These are phyloP conservation scores for Spodoptera exigua DNA, from an alignment of 2,888 invertebrate genomes.

Conservation along the genomic window DNA sequence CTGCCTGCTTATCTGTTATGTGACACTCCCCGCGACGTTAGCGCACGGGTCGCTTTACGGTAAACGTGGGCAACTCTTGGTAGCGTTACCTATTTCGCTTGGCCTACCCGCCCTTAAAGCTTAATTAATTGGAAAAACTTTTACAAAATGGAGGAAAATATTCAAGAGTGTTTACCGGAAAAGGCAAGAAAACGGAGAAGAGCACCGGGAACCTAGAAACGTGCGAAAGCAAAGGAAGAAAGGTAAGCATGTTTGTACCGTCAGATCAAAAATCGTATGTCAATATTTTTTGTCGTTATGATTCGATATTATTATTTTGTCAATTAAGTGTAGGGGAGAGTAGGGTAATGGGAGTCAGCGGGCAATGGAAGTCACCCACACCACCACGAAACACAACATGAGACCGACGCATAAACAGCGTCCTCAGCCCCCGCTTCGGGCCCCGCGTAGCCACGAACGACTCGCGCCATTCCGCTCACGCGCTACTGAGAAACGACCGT, in stretches of 20 bases:
- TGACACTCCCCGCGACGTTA: no score
- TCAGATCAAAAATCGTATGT: conserved; percentile 5
- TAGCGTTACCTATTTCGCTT: no score
- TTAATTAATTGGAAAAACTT: conserved; percentile 6
- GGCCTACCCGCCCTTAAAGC: no score
- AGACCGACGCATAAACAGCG: conserved; percentile 2
- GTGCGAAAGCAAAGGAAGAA: conserved; percentile 8
- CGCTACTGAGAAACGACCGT: conserved; percentile 49
- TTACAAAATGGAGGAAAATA: conserved; percentile 14
- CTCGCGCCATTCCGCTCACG: conserved; percentile 49
- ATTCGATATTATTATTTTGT: conserved; percentile 15
- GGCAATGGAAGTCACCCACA: conserved; percentile 40
- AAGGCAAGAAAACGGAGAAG: conserved; percentile 13
- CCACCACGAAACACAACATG: neutral
- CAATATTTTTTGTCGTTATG: conserved; percentile 10
- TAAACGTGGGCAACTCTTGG: no score
- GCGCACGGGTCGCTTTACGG: no score
- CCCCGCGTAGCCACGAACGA: conserved; percentile 27
- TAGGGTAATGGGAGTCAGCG: conserved; percentile 61
- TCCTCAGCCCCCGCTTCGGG: neutral
- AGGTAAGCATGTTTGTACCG: conserved; percentile 13
- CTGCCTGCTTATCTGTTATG: no score
- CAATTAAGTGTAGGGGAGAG: conserved; percentile 42
- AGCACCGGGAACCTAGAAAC: conserved; percentile 12
- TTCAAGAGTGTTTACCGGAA: conserved; percentile 13